Evolutionary conservation across 30 jellyfish, hydroid and myxozoan genomes (phyloP).

Genomic region (Hydractinia symbiolongicarpus): DNA sequence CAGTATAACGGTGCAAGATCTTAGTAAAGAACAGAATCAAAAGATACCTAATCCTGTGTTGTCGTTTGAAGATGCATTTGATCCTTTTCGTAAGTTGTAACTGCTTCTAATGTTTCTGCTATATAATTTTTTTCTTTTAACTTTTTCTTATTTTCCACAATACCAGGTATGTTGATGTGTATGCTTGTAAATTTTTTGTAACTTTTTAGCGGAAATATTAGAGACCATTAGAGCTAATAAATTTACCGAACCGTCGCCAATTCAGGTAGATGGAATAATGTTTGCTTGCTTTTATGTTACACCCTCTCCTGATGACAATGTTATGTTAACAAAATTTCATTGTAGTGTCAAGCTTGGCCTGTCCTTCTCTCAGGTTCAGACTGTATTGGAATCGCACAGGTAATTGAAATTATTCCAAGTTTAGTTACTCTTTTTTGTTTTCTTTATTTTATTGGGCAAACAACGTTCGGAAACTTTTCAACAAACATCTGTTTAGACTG

Average conservation of each 20-base stretch:
- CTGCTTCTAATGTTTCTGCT: background rate
- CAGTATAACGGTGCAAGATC: slow-evolving; percentile 42
- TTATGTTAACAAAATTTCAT: too few relatives aligned
- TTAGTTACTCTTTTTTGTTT: background rate
- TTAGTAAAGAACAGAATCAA: slow-evolving; percentile 15
- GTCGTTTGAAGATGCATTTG: slow-evolving; percentile 80
- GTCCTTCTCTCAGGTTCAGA: slow-evolving; percentile 86
- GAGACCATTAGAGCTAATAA: slow-evolving; percentile 71
- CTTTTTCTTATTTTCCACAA: background rate
- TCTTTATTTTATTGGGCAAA: background rate
- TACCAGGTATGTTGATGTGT: background rate
- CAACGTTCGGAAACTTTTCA: background rate
- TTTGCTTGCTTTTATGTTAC: slow-evolving; percentile 14
- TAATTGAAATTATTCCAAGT: slow-evolving; percentile 14
- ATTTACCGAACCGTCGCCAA: slow-evolving; percentile 85
- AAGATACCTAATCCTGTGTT: slow-evolving; percentile 77
- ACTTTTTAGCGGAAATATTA: slow-evolving; percentile 73
- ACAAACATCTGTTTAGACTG: slow-evolving; percentile 63
- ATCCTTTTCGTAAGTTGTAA: slow-evolving; percentile 61
- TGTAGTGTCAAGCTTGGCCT: slow-evolving; percentile 99
- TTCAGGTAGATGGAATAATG: too few relatives aligned
- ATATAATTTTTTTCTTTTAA: background rate
- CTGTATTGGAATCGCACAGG: slow-evolving; percentile 99
- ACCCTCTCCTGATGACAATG: too few relatives aligned
- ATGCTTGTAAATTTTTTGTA: background rate